Percentiles rank a stretch among this genome's conserved stretches.
phyloP scores from a whole-genome alignment of 1,140 invertebrate genomes.

The Drosophila chauvacae region DNA sequence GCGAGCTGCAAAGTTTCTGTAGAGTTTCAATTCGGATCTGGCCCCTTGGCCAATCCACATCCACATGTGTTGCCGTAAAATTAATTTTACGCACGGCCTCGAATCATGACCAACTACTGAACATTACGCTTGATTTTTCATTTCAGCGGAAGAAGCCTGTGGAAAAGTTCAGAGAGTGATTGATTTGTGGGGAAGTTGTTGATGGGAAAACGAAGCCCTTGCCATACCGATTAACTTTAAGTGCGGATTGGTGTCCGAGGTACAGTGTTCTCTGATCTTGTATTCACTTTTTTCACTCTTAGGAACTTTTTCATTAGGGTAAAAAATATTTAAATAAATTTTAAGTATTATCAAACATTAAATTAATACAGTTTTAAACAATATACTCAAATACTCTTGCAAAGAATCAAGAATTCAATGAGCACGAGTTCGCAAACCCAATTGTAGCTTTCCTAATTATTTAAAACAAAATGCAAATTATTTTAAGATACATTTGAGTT shows the following conservation, averaged over 20 bases:
- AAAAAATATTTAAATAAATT: neutral
- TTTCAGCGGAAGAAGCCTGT: conserved; percentile 24
- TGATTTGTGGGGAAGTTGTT: conserved; percentile 21
- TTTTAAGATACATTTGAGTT: neutral
- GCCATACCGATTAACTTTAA: conserved; percentile 4
- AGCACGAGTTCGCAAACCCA: neutral
- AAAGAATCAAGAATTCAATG: too few relatives aligned
- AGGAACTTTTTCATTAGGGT: neutral
- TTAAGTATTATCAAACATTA: neutral
- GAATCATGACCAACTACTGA: conserved; percentile 52
- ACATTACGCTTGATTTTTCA: conserved; percentile 39
- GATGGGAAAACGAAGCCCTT: conserved; percentile 26
- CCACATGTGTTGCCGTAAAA: conserved; percentile 51
- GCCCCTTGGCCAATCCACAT: conserved; percentile 48
- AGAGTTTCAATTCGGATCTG: conserved; percentile 36
- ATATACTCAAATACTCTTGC: too few relatives aligned
- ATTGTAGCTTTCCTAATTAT: neutral
- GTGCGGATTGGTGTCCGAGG: neutral
- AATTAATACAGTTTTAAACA: neutral
- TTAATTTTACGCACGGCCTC: conserved; percentile 60
- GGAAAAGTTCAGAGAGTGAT: conserved; percentile 27
- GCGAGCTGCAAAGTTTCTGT: conserved; percentile 29
- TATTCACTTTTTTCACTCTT: neutral
- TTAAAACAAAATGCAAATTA: conserved; percentile 19
- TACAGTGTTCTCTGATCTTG: neutral